Evolutionary conservation across 2,797 vertebrate species (phyloP).

Genomic region (Kryptolebias ocellatus): DNA sequence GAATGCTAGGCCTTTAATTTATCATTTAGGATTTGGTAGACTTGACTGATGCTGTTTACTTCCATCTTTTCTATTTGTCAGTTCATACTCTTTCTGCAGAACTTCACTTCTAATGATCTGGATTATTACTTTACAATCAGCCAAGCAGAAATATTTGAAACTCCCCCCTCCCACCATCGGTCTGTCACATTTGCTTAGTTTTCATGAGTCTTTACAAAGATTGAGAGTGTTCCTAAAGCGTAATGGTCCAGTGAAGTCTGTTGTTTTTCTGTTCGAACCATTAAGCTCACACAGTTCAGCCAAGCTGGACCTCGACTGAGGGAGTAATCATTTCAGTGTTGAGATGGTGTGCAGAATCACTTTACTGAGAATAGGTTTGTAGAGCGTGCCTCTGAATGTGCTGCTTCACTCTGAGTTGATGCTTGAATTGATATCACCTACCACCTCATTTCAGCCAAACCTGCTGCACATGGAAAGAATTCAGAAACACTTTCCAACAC

Average conservation of each 20-base stretch:
- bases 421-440: slow-evolving; percentile 28
- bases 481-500: slow-evolving; percentile 39
- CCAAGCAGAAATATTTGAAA: slow-evolving; percentile 1
- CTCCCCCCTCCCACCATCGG: background rate
- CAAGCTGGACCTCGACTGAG: slow-evolving; percentile 28
- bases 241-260: slow-evolving; percentile 49
- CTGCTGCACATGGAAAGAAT: slow-evolving; percentile 8
- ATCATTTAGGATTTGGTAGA: too few species aligned
- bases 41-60: too few species aligned
- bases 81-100: too few species aligned
- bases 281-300: slow-evolving; percentile 63
- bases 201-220: slow-evolving; percentile 22
- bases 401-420: slow-evolving; percentile 17
- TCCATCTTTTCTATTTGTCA: too few species aligned
- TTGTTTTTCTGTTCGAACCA: slow-evolving; percentile 65
- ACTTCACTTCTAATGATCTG: too few species aligned
- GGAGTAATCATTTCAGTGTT: slow-evolving; percentile 19
- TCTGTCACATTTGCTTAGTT: slow-evolving; percentile 8
- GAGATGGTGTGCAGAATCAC: slow-evolving; percentile 57
- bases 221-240: slow-evolving; percentile 51
- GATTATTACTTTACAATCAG: background rate
- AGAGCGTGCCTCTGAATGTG: slow-evolving; percentile 33
- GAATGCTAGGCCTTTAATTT: too few species aligned
- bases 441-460: slow-evolving; percentile 33
- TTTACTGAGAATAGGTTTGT: slow-evolving; percentile 32